Conservation (phyloP, 1,140 invertebrate species). For the Homarus americanus region DNA sequence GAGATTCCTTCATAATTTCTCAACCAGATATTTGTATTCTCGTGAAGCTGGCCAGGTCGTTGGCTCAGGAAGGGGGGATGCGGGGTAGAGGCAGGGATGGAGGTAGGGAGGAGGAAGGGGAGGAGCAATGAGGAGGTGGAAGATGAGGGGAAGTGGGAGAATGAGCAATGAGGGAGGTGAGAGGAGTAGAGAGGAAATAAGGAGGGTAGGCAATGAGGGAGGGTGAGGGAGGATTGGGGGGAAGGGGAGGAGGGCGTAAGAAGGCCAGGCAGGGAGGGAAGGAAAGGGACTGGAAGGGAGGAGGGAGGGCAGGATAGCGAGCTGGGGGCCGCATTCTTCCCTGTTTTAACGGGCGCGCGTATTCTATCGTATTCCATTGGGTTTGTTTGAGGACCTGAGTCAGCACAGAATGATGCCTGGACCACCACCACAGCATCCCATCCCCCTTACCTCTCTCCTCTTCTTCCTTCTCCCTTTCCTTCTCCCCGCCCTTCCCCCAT, state of each 20-base stretch:
- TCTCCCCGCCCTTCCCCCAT: slow-evolving; percentile 30
- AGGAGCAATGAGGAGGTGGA: background rate
- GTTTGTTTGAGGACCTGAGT: slow-evolving; percentile 71
- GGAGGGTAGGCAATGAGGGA: background rate
- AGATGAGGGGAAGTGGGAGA: background rate
- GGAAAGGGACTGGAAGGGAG: background rate
- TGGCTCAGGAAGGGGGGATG: background rate
- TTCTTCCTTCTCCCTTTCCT: slow-evolving; percentile 5
- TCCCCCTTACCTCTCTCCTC: background rate
- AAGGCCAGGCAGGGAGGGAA: background rate
- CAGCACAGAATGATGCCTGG: slow-evolving; percentile 49
- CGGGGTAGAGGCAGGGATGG: too few species aligned
- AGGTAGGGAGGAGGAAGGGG: background rate
- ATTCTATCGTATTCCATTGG: slow-evolving; percentile 72
- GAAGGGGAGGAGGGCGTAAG: too few species aligned
- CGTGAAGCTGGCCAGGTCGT: background rate
- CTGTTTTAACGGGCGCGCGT: slow-evolving; percentile 58
- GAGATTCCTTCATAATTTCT: background rate
- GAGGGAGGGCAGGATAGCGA: background rate
- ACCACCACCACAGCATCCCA: background rate
- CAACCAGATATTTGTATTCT: slow-evolving; percentile 4
- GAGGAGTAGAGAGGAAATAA: too few species aligned
- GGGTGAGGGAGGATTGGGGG: background rate
- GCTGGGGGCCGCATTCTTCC: slow-evolving; percentile 25
- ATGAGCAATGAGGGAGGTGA: background rate